These are phyloP conservation scores for Luperina testacea DNA, from an alignment of 2,888 invertebrate genomes.

Conservation along the genomic window DNA sequence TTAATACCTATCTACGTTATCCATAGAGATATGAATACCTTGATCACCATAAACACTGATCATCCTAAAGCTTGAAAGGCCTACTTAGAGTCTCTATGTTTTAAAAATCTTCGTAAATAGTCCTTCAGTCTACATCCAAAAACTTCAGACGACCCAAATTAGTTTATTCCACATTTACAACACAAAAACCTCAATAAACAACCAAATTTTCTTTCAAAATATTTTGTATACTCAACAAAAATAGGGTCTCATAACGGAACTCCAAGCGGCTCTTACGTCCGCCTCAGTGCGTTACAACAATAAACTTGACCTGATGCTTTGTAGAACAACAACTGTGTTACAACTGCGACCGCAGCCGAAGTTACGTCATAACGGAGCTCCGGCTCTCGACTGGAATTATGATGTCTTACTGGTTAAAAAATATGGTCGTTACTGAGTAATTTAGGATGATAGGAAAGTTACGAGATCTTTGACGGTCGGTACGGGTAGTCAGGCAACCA, in stretches of 20 bases:
- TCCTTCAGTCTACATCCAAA: neutral
- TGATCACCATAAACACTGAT: neutral
- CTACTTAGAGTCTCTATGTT: neutral
- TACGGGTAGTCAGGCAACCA: neutral
- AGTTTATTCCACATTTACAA: neutral
- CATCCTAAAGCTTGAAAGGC: neutral
- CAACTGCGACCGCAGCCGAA: neutral
- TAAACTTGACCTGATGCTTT: conserved; percentile 60
- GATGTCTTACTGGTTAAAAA: conserved; percentile 22
- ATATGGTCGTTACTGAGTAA: neutral
- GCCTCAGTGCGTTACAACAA: conserved; percentile 29
- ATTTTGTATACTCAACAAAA: conserved; percentile 5
- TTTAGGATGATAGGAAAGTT: conserved; percentile 20
- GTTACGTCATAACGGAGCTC: conserved; percentile 58
- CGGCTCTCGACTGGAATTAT: conserved; percentile 25
- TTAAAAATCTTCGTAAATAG: neutral
- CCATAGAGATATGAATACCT: neutral
- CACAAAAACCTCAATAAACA: conserved; percentile 11
- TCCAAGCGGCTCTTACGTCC: conserved; percentile 29
- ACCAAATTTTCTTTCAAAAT: conserved; percentile 1
- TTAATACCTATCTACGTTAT: neutral
- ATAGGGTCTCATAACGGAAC: conserved; percentile 14
- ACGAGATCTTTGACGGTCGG: neutral
- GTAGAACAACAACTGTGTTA: conserved; percentile 36
- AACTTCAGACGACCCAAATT: neutral